These are phyloP conservation scores for Caenorhabditis sp. DNA, from an alignment of 2,888 invertebrate species.

Conservation along the genomic window DNA sequence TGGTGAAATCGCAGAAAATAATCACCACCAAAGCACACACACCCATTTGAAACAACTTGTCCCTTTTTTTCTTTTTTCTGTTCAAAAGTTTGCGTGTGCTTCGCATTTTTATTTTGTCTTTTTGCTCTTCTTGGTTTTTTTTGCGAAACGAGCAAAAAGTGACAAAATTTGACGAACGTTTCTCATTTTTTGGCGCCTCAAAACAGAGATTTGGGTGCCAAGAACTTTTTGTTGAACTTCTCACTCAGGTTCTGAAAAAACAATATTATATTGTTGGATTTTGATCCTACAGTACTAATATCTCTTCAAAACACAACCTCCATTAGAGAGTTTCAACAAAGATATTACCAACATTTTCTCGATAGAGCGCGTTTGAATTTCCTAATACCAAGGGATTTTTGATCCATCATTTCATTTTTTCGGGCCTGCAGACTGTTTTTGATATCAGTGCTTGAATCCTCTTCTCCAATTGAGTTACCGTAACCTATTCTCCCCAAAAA, in stretches of 20 bases:
- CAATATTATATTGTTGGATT: too few species aligned
- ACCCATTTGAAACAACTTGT: background rate
- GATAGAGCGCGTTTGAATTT: background rate
- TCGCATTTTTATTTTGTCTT: background rate
- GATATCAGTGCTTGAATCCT: too few species aligned
- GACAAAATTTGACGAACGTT: conserved; percentile 9
- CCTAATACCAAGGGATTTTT: too few species aligned
- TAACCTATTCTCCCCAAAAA: background rate
- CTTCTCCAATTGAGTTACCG: background rate
- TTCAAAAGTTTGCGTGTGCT: conserved; percentile 1
- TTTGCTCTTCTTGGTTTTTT: background rate
- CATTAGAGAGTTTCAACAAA: too few species aligned
- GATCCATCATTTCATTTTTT: too few species aligned
- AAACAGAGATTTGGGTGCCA: background rate
- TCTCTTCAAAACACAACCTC: too few species aligned
- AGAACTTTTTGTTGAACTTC: background rate
- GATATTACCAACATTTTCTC: too few species aligned
- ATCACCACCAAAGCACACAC: conserved; percentile 9
- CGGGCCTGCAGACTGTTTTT: too few species aligned
- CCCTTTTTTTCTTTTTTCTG: background rate
- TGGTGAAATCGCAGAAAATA: too few species aligned
- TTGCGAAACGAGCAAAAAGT: conserved; percentile 9
- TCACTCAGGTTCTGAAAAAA: too few species aligned
- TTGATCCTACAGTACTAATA: too few species aligned
- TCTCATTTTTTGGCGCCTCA: background rate